Evolutionary conservation across 2,888 invertebrate genomes (phyloP).

Genomic region (Argyresthia goedartella): DNA sequence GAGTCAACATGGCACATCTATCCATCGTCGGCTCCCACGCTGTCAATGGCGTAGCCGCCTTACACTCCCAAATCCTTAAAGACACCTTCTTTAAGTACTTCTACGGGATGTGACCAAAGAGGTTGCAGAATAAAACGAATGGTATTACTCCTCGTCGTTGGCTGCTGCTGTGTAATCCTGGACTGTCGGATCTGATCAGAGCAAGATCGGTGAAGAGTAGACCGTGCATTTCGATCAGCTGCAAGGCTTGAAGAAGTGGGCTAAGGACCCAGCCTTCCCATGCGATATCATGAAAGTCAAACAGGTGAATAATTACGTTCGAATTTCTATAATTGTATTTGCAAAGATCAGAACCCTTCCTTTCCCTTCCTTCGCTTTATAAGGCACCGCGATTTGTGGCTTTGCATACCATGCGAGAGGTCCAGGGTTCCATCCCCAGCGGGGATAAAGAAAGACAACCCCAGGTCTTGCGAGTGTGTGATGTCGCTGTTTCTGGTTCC

Average conservation of each 20-base stretch:
- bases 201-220: slow-evolving; percentile 99
- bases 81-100: slow-evolving; percentile 93
- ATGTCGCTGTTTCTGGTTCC: too few relatives aligned
- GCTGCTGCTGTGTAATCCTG: slow-evolving; percentile 97
- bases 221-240: slow-evolving; percentile 92
- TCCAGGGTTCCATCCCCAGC: too few relatives aligned
- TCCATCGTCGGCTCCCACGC: slow-evolving; percentile 97
- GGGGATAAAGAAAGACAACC: too few relatives aligned
- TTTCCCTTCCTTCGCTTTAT: too few relatives aligned
- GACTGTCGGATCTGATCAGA: slow-evolving; percentile 95
- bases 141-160: slow-evolving; percentile 99
- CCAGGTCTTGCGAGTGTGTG: too few relatives aligned
- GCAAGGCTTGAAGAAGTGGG: slow-evolving; percentile 83
- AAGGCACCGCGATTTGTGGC: too few relatives aligned
- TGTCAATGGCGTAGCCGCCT: slow-evolving; percentile 96
- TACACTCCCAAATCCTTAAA: slow-evolving; percentile 98
- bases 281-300: slow-evolving; percentile 94
- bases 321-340: too few relatives aligned
- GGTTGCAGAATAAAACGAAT: slow-evolving; percentile 99
- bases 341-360: too few relatives aligned
- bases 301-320: slow-evolving; percentile 53
- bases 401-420: too few relatives aligned
- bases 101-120: slow-evolving; percentile 93
- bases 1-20: slow-evolving; percentile 98
- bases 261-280: slow-evolving; percentile 91